Percentiles rank a stretch among this genome's conserved stretches.
Conservation (phyloP, 2,113 vertebrate species). For the Dryoscopus gambensis region DNA sequence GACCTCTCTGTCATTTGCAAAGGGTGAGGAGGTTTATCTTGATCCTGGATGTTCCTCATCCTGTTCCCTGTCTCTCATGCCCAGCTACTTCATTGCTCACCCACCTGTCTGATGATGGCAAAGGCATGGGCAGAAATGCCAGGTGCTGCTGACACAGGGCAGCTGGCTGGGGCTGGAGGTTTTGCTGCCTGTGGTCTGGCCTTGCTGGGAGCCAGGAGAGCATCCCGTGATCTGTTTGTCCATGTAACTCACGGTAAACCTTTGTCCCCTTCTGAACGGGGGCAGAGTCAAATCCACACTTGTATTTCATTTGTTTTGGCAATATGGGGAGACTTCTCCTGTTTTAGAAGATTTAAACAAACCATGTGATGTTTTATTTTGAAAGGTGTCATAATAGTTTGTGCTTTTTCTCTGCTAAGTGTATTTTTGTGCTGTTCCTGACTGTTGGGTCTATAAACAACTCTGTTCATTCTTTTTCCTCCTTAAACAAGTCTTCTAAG, state of each 20-base stretch:
- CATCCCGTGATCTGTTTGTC: neutral
- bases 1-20: neutral
- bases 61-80: neutral
- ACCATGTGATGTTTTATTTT: conserved; percentile 28
- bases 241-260: neutral
- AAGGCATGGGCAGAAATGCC: neutral
- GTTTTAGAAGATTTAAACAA: conserved; percentile 40
- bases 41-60: neutral
- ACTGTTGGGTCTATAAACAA: conserved; percentile 21
- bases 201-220: neutral
- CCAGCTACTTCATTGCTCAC: neutral
- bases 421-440: neutral
- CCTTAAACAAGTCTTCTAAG: neutral
- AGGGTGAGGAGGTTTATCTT: neutral
- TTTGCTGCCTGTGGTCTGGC: neutral
- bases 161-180: neutral
- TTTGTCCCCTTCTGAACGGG: conserved; percentile 17
- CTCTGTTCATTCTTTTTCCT: neutral
- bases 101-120: neutral
- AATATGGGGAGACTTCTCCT: neutral
- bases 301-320: conserved; percentile 61
- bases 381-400: conserved; percentile 48
- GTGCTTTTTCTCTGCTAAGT: neutral
- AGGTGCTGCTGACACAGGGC: neutral
- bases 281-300: neutral